phyloP scores from a whole-genome alignment of 2,888 invertebrate species.

The Tridacna crocea region DNA sequence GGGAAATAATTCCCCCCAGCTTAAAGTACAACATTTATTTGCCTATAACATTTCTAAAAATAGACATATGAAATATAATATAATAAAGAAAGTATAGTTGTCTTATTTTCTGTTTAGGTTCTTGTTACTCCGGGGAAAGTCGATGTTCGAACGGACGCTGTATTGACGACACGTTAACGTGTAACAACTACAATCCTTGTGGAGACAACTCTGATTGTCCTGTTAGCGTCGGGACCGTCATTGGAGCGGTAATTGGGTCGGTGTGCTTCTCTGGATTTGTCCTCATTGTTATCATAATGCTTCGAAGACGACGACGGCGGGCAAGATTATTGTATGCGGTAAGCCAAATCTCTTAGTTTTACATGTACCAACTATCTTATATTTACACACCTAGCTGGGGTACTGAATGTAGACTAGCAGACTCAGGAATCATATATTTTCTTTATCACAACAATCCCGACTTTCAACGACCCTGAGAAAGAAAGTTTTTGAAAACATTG shows the following conservation, averaged over 20 bases:
- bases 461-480: too few species aligned
- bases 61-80: too few species aligned
- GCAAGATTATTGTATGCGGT: constrained; percentile 2
- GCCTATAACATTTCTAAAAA: too few species aligned
- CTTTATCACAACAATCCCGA: too few species aligned
- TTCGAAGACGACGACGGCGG: not conserved
- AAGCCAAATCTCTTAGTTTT: not conserved
- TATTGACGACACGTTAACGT: not conserved
- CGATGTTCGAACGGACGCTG: constrained; percentile 17
- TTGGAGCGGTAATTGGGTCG: constrained; percentile 3
- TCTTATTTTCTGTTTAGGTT: not conserved
- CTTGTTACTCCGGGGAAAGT: not conserved
- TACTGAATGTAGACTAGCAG: too few species aligned
- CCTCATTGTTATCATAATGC: not conserved
- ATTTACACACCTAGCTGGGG: too few species aligned
- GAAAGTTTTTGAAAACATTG: too few species aligned
- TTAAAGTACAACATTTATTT: too few species aligned
- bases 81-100: too few species aligned
- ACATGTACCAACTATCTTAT: too few species aligned
- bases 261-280: not conserved
- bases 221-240: not conserved
- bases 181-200: constrained; percentile 12
- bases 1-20: too few species aligned
- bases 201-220: constrained; percentile 8
- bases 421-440: too few species aligned